Base-by-base conservation (phyloP, 2,888 invertebrate species). In the Spisula subtruncata region DNA sequence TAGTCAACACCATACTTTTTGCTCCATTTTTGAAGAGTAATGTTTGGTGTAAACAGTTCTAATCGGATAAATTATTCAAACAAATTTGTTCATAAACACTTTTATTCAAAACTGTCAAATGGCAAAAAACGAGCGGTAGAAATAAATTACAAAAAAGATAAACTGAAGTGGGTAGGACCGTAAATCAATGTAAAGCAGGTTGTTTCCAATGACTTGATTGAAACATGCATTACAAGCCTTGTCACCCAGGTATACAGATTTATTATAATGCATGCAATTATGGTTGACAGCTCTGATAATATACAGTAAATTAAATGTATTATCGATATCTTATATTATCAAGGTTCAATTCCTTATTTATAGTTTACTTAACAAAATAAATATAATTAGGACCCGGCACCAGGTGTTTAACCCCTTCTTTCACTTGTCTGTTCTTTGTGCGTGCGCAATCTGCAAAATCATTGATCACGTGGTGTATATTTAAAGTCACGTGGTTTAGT, bases 111-210 rank as follows among this genome's bases (percentile, higher is more conserved):
- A 41, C 41, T 66, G 60, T 25, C 60, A 66, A 66, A 66, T 66
- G 12, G 25, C 2, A 25, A 25, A 66, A 10, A 66, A n/a, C 25
- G 25, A 41, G 60, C 10, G 25, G 25, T n/a, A 0, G 60, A 66
- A 66, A 66, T 66, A 66, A 66, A 66, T 66, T 66, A 66, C 25
- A 66, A 25, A 66, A 51, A 66, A 66, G 60, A 66, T 66, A 66
- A 66, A 66, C 60, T 25, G 25, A n/a, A n/a, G 25, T 10, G n/a
- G 20, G 25, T 66, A n/a, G 25, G 25, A 66, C n/a, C 10, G 60
- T 66, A 66, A 66, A 66, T 66, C 60, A 66, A 66, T 66, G 25
- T 8, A n/a, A n/a, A 25, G 8, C 60, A 66, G 25, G n/a, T 66
- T 66, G 25, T 66, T 66, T 8, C 41, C 25, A 66, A 66, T 25